Conservation (phyloP, 2,888 invertebrate genomes). For the Eumerus sabulonum region DNA sequence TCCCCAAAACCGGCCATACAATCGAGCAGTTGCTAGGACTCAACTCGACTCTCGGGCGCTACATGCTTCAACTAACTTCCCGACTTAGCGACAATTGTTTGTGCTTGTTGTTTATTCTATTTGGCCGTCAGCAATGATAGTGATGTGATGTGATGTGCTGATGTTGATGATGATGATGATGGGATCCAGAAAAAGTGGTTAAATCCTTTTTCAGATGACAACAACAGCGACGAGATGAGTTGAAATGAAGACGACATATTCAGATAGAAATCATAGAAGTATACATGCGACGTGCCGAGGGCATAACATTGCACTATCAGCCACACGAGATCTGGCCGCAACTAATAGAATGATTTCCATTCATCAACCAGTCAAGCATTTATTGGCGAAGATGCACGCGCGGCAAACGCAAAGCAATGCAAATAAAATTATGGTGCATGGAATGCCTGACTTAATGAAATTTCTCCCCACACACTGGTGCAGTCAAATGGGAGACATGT, state of each 20-base stretch:
- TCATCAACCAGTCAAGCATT: slow-evolving; percentile 55
- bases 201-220: slow-evolving; percentile 53
- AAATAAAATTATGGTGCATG: slow-evolving; percentile 58
- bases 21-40: slow-evolving; percentile 41
- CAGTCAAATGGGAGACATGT: slow-evolving; percentile 26
- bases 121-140: slow-evolving; percentile 15
- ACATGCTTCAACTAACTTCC: slow-evolving; percentile 62
- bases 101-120: slow-evolving; percentile 49
- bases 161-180: slow-evolving; percentile 49
- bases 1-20: slow-evolving; percentile 60
- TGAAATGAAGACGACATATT: slow-evolving; percentile 61
- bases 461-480: slow-evolving; percentile 19
- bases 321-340: neutral
- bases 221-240: slow-evolving; percentile 49
- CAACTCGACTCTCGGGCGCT: no score
- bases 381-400: slow-evolving; percentile 62
- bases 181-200: slow-evolving; percentile 63
- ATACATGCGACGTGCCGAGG: neutral
- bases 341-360: slow-evolving; percentile 63
- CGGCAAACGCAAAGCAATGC: slow-evolving; percentile 21
- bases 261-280: slow-evolving; percentile 42
- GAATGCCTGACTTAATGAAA: slow-evolving; percentile 53
- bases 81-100: slow-evolving; percentile 55
- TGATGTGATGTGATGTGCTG: slow-evolving; percentile 25
- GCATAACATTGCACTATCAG: slow-evolving; percentile 45